Conservation (phyloP, 2,888 invertebrate genomes). For the Drosophila tripunctata region DNA sequence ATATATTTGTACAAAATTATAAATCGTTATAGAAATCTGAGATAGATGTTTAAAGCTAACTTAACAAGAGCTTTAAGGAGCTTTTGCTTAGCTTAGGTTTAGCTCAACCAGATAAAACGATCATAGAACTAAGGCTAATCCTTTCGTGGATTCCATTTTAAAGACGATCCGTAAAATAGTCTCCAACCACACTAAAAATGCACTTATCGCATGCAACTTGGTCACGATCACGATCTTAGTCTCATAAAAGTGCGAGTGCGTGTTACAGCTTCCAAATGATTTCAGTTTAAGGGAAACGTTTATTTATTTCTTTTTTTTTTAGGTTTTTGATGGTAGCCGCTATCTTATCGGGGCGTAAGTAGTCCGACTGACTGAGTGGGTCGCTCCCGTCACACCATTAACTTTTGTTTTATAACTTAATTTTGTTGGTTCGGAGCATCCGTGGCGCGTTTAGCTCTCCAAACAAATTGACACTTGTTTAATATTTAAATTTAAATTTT, state of each 20-base stretch:
- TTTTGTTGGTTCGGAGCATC: slow-evolving; percentile 30
- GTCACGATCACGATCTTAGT: slow-evolving; percentile 26
- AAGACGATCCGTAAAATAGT: neutral
- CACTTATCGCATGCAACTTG: slow-evolving; percentile 12
- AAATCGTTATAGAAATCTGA: too few relatives aligned
- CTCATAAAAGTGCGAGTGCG: slow-evolving; percentile 42
- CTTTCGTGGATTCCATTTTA: neutral
- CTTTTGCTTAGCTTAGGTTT: too few relatives aligned
- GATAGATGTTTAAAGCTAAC: too few relatives aligned
- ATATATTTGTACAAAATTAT: too few relatives aligned
- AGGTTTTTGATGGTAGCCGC: slow-evolving; percentile 51
- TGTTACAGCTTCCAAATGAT: slow-evolving; percentile 42
- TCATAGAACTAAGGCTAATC: neutral
- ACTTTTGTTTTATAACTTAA: slow-evolving; percentile 75
- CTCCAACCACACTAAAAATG: neutral
- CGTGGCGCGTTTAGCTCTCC: slow-evolving; percentile 1
- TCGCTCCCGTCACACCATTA: slow-evolving; percentile 57
- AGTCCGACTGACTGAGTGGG: slow-evolving; percentile 41
- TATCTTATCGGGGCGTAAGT: slow-evolving; percentile 66
- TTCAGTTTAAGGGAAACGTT: slow-evolving; percentile 3
- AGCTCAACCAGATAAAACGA: neutral
- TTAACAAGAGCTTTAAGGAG: too few relatives aligned
- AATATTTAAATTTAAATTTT: slow-evolving; percentile 63
- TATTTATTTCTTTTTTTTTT: neutral
- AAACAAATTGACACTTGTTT: slow-evolving; percentile 72